Percentiles rank a stretch among this genome's conserved stretches.
phyloP scores from a whole-genome alignment of 2,113 vertebrate species.

The Notothenia coriiceps region DNA sequence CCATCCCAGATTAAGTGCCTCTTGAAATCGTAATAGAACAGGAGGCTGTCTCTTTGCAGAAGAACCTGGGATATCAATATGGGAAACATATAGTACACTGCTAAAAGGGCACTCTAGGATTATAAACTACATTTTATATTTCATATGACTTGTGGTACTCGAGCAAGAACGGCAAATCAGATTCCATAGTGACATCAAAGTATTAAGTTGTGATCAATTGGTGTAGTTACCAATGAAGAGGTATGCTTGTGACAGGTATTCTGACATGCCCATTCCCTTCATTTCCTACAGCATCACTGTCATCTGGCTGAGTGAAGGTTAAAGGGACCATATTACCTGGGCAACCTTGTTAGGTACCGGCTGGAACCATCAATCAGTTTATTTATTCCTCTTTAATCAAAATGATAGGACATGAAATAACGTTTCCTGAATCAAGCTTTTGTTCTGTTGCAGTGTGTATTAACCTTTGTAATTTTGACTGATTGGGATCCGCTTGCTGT shows the following conservation, averaged over 20 bases:
- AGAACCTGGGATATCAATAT: constrained; percentile 1
- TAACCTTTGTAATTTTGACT: neutral
- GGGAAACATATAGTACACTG: neutral
- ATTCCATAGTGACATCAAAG: neutral
- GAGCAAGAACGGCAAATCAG: neutral
- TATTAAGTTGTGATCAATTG: neutral
- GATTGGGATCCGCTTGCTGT: neutral
- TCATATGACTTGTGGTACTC: neutral
- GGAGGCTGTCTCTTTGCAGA: constrained; percentile 4
- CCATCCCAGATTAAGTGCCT: constrained; percentile 32
- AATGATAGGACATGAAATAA: neutral
- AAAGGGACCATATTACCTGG: no score
- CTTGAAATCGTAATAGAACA: constrained; percentile 39
- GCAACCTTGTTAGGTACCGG: neutral
- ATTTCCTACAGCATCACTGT: neutral
- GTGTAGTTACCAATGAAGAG: neutral
- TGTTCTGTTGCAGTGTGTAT: neutral
- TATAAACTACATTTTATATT: neutral
- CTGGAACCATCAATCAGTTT: neutral
- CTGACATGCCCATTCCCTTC: neutral
- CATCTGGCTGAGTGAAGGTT: neutral
- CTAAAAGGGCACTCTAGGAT: constrained; percentile 4
- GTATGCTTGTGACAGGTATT: neutral
- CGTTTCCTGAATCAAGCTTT: neutral
- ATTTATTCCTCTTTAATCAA: neutral